Conservation (phyloP, 1,140 invertebrate species). For the Latrodectus geometricus region DNA sequence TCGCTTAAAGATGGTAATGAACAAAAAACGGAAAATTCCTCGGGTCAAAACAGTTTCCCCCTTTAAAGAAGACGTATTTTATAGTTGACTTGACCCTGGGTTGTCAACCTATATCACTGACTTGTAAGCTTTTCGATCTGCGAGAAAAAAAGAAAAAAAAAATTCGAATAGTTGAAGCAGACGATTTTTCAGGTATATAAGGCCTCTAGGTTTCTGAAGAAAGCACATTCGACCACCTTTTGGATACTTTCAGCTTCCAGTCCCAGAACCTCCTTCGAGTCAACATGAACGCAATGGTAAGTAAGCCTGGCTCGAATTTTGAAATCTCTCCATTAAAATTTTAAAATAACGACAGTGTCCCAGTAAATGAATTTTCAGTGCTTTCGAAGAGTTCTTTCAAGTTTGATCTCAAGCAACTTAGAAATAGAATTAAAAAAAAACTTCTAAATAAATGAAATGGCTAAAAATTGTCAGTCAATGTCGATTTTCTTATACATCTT, state of each 20-base stretch:
- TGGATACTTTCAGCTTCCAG: constrained; percentile 17
- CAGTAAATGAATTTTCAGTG: too few species aligned
- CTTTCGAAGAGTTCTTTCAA: too few species aligned
- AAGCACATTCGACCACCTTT: constrained; percentile 11
- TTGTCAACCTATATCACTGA: constrained; percentile 31
- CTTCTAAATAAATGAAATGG: too few species aligned
- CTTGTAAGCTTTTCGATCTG: neutral
- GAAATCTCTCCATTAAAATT: too few species aligned
- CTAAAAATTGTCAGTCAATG: too few species aligned
- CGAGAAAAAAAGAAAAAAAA: neutral
- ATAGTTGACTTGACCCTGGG: constrained; percentile 34
- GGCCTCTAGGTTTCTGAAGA: neutral
- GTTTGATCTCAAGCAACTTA: too few species aligned
- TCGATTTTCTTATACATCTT: too few species aligned
- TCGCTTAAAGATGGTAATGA: constrained; percentile 28
- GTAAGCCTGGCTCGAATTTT: neutral
- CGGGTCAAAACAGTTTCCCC: constrained; percentile 24
- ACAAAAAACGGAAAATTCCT: constrained; percentile 30
- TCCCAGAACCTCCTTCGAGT: neutral
- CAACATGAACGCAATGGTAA: constrained; percentile 32
- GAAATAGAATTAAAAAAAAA: too few species aligned
- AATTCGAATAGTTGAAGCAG: constrained; percentile 32
- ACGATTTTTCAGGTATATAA: constrained; percentile 26
- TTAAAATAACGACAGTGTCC: too few species aligned
- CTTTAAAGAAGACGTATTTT: constrained; percentile 30